Base-by-base conservation (phyloP, 1,140 invertebrate genomes). In the Epicauta chinensis region DNA sequence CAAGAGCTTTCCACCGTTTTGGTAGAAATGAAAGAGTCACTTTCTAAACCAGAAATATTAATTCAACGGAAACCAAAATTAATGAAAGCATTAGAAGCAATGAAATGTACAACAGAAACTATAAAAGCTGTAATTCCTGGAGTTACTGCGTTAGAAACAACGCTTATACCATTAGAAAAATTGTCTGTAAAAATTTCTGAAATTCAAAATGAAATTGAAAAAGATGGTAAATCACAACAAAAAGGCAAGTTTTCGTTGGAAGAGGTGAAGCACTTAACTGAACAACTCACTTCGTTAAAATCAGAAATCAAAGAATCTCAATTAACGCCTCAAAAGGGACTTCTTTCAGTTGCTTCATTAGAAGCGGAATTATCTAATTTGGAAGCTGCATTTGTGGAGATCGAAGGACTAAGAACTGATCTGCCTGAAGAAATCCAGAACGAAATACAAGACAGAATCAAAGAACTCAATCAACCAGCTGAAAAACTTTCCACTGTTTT, bases 221-320 rank as follows among this genome's bases (percentile, higher is more conserved):
- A 50, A 6, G 12, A 32, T 37, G 7, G n/a, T 23, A 51, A 51
- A 36, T 17, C 39, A 32, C 16, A 36, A 43, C 13, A 41, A 42
- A 35, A 17, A 17, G 42, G 31, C 31, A 37, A 37, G 12, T 29
- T 23, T 11, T 30, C 38, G 7, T 16, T 47, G 12, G 17, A 47
- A 38, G 16, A 34, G 14, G 16, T 47, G 2, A 17, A 38, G 34
- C 13, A 47, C 17, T 17, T 47, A 9, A 29, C 15, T 12, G 32
- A 47, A 17, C 34, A 47, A 47, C 34, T 47, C 7, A 44, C 3
- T 15, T 16, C 42, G 12, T 42, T 60, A 15, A 45, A 36, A 30
- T 11, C 47, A 16, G 13, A 37, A 12, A 23, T 50, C 14, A 17
- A 36, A 40, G 43, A 53, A 34, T 10, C 42, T 35, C 40, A 51